A percentile compares a stretch with the other conserved stretches of the same genome.
Conservation (phyloP, 1,140 invertebrate genomes). For the Rhopalosiphum padi region DNA sequence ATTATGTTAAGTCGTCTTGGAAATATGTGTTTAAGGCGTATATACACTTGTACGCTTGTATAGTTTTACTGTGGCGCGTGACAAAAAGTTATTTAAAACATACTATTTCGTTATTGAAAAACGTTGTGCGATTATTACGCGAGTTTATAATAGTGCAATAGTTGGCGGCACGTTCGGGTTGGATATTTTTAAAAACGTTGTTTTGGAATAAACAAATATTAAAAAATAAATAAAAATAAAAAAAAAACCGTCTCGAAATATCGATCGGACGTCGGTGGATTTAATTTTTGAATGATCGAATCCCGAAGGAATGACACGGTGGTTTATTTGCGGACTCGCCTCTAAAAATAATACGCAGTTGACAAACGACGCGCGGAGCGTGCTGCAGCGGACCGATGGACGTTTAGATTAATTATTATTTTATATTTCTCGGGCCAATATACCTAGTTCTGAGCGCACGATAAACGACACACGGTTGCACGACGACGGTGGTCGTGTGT, state of each 20-base stretch:
- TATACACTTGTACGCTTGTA: not conserved
- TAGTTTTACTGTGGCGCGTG: not conserved
- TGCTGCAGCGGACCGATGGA: conserved; percentile 9
- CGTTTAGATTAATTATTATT: conserved; percentile 19
- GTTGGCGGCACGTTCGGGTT: not conserved
- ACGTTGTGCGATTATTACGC: not conserved
- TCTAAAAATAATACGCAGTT: not conserved
- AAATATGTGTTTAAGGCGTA: not conserved
- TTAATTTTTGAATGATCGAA: conserved; percentile 18
- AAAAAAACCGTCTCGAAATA: not conserved
- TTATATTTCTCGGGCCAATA: conserved; percentile 12
- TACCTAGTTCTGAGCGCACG: not conserved
- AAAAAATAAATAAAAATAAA: not conserved
- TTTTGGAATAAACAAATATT: not conserved
- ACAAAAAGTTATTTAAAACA: not conserved
- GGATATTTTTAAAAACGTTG: not conserved
- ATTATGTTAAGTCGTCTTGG: not conserved
- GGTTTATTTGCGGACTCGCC: not conserved
- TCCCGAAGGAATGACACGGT: not conserved
- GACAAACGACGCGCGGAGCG: not conserved
- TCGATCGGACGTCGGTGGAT: not conserved
- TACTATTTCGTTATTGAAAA: not conserved
- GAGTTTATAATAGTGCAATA: not conserved
- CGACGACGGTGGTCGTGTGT: not conserved
- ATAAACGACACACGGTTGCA: not conserved